Evolutionary conservation across 2,888 invertebrate species (phyloP).

Genomic region (Hartigia nigra): DNA sequence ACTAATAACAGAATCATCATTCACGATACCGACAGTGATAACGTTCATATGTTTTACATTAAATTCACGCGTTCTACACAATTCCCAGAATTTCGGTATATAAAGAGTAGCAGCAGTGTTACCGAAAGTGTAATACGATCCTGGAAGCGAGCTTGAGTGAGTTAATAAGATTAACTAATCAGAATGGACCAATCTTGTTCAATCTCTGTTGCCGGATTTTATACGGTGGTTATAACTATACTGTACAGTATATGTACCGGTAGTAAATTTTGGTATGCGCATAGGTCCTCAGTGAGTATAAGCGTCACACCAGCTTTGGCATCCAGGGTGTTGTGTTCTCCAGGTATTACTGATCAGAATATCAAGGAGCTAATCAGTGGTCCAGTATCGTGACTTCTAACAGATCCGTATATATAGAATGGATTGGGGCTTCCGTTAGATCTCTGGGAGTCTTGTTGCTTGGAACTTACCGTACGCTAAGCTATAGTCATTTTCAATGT

Average conservation of each 20-base stretch:
- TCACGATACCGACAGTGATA: not conserved
- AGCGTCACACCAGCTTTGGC: not conserved
- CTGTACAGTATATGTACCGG: not conserved
- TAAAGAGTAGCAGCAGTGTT: not conserved
- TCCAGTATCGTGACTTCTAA: not conserved
- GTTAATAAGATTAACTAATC: not conserved
- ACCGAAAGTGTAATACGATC: not conserved
- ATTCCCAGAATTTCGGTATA: not conserved
- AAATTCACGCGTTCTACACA: not conserved
- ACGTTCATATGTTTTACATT: not conserved
- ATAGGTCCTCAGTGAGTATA: not conserved
- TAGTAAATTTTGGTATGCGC: not conserved
- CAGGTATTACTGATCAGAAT: not conserved
- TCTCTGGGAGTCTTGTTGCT: not conserved
- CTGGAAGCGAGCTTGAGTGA: not conserved
- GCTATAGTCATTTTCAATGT: not conserved
- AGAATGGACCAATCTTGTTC: not conserved
- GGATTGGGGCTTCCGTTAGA: not conserved
- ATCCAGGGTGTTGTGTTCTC: not conserved
- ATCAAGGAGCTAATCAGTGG: not conserved
- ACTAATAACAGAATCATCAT: too few relatives aligned
- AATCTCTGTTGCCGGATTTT: not conserved
- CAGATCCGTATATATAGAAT: not conserved
- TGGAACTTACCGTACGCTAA: not conserved
- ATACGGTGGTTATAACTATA: not conserved